Base-by-base conservation (phyloP, 2,888 invertebrate species). In the Lamellibrachia columna region DNA sequence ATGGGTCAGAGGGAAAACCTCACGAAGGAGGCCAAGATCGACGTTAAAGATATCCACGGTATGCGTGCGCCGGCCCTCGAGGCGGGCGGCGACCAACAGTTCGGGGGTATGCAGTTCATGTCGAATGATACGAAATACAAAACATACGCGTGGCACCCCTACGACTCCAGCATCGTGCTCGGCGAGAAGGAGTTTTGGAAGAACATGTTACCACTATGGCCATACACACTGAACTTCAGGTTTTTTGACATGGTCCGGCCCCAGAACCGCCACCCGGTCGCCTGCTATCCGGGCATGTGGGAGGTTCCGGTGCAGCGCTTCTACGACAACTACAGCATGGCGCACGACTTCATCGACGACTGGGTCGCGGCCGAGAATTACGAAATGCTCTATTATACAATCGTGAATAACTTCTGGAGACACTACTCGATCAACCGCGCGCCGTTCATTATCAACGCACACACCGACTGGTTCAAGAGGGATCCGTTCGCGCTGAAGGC, bases 61-160 rank as follows among this genome's bases (percentile, higher is more conserved):
- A 98, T 99, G 98, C 97, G 99, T 92, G 98, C 98, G 3, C 99
- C 99, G 0, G 98, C 98, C 95, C 96, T 98, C 52, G 97, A 98
- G 91, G 97, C 98, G 11, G 98, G 98, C 0, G 98, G 98, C 98
- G 98, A 98, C 96, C 97, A 98, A 8, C 98, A 98, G 96, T 98
- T 98, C 96, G 97, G 98, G 75, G 98, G 75, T 15, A 75, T 75
- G 15, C 75, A 75, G 15, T 75, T 22, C 15, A 75, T 75, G 75
- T 75, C 15, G 75, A 75, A 75, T 6, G 75, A 75, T 15, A 75
- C 75, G 22, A 75, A 22, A 6, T 75, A 75, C 15, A 75, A 75
- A 75, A 22, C 22, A 75, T 22, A 15, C 75, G 75, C 22, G 15
- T 75, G 75, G 75, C 75, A 15, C 4, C 75, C 75, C 22, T 75